Evolutionary conservation across 2,797 vertebrate species (phyloP).

Genomic region (Lepus townsendii): DNA sequence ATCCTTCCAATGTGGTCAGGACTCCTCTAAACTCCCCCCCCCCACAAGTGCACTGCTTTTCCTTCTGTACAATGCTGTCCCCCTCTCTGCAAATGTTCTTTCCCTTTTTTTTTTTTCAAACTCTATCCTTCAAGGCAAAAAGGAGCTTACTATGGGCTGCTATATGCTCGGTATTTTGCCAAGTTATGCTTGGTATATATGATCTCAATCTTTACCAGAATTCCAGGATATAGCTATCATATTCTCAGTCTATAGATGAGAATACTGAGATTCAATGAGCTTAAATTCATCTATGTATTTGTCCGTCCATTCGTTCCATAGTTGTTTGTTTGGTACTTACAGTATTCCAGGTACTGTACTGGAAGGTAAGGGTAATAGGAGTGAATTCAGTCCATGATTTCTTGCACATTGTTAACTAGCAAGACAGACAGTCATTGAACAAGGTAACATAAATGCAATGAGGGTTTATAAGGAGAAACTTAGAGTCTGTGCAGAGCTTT

Average conservation of each 20-base stretch:
- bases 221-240: background rate
- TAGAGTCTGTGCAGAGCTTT: background rate
- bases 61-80: background rate
- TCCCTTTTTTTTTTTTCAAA: background rate
- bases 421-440: background rate
- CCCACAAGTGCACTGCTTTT: background rate
- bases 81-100: background rate
- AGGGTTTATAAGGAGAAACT: background rate
- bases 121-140: background rate
- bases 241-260: background rate
- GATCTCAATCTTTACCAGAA: constrained; percentile 35
- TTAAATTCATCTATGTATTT: background rate
- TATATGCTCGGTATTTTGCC: background rate
- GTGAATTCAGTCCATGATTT: background rate
- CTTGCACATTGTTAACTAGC: background rate
- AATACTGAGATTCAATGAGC: background rate
- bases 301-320: background rate
- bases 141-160: too few species aligned
- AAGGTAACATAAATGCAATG: background rate
- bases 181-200: background rate
- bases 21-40: too few species aligned
- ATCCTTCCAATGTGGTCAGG: background rate
- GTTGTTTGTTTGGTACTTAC: background rate
- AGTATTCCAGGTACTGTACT: background rate
- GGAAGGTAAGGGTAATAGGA: background rate